Evolutionary conservation across 2,113 vertebrate genomes (phyloP).

Genomic region (Ammodramus savannarum): DNA sequence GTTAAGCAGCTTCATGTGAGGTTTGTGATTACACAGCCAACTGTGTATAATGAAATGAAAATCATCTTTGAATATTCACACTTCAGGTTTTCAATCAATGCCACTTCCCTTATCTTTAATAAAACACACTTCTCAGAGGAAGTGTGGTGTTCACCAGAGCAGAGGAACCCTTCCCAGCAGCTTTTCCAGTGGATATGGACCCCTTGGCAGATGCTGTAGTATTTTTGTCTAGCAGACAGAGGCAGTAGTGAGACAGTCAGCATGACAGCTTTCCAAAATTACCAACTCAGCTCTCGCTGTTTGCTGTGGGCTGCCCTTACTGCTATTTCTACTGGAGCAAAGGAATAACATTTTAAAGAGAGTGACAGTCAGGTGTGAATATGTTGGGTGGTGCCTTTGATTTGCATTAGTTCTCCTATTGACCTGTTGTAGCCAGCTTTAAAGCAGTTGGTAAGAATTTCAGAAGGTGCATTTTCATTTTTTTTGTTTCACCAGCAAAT

Average conservation of each 20-base stretch:
- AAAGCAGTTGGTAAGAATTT: not conserved
- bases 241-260: not conserved
- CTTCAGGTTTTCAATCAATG: not conserved
- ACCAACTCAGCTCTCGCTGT: rapidly evolving
- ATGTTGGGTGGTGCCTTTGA: not conserved
- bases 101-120: not conserved
- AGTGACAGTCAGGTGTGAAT: not conserved
- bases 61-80: not conserved
- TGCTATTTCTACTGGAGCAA: not conserved
- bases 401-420: not conserved
- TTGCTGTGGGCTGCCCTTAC: not conserved
- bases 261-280: not conserved
- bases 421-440: not conserved
- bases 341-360: not conserved
- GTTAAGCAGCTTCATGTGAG: not conserved
- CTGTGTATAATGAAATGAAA: not conserved
- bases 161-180: not conserved
- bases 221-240: not conserved
- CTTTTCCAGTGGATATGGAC: not conserved
- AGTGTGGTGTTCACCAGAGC: not conserved
- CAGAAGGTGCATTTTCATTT: not conserved
- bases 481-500: not conserved
- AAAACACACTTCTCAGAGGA: not conserved
- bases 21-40: not conserved
- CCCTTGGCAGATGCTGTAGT: not conserved